phyloP scores from a whole-genome alignment of 2,113 vertebrate genomes.

The Zosterops borbonicus region DNA sequence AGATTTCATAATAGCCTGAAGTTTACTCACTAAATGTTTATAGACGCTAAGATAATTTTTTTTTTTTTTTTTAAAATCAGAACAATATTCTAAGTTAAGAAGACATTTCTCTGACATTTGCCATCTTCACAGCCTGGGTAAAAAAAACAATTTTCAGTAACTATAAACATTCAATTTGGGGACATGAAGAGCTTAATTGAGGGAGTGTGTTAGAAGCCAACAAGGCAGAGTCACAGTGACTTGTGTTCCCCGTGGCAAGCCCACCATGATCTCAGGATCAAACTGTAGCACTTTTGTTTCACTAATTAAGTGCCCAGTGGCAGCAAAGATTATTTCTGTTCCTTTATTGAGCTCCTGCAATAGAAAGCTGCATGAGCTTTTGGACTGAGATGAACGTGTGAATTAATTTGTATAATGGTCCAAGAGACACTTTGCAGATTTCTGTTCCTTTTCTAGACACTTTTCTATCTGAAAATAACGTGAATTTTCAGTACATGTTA shows the following conservation, averaged over 20 bases:
- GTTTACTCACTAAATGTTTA: constrained; percentile 51
- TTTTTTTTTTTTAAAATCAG: constrained; percentile 43
- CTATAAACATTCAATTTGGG: constrained; percentile 18
- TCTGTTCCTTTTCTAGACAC: neutral
- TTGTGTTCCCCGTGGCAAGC: neutral
- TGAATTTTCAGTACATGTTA: neutral
- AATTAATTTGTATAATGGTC: neutral
- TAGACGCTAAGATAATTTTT: neutral
- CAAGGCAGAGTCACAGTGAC: neutral
- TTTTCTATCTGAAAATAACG: neutral
- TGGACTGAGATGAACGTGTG: neutral
- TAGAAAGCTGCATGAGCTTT: neutral
- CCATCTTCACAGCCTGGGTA: constrained; percentile 23
- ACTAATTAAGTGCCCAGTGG: neutral
- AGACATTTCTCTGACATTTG: constrained; percentile 30
- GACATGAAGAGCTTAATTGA: constrained; percentile 46
- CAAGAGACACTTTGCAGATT: neutral
- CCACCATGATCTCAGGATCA: neutral
- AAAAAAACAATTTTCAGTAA: constrained; percentile 48
- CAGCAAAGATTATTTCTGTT: neutral
- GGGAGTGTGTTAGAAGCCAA: neutral
- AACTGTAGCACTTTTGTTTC: constrained; percentile 7
- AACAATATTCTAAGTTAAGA: constrained; percentile 29
- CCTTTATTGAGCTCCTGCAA: neutral
- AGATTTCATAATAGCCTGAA: constrained; percentile 31